Base-by-base conservation (phyloP, 1,140 invertebrate species). In the Laupala kohalensis region DNA sequence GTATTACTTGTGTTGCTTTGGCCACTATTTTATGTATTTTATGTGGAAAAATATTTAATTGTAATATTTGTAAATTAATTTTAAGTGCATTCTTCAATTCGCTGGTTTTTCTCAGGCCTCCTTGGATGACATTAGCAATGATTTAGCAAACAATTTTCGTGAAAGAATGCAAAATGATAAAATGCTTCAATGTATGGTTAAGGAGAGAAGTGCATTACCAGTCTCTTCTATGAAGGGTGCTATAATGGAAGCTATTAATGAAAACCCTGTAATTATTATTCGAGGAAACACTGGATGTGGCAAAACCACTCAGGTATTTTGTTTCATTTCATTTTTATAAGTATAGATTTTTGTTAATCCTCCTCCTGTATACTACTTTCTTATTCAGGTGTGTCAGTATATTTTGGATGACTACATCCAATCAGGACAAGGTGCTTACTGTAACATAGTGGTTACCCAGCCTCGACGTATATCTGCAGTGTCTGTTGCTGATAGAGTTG, bases 211-310 rank as follows among this genome's bases (percentile, higher is more conserved):
- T 5, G 73, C 81, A 62, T 80, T 98, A 69, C 96, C 95, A 0
- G 93, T 97, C 4, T 88, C 84, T 73, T 78, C 80, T 0, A 91
- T 87, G 82, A 87, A 87, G 71, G 85, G 85, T 0, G 80, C 88
- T 72, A 93, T 98, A 53, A 90, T 97, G 87, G 81, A 86, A 24
- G 86, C 89, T 0, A 93, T 98, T 70, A 91, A 93, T 74, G 91
- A 94, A 0, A 91, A 93, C 81, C 86, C 92, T 2, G 91, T 97
- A 1, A 84, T 95, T 53, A 90, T 97, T 26, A 93, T 98, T 71
- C 85, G 92, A 65, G 95, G 95, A 69, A 95, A 95, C 73, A 98
- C 95, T 0, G 96, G 96, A n/a, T 97, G 94, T 77, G 96, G 96
- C 75, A 88, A 89, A 81, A 87, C 87, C 6, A 88, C 87, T 29